These are phyloP conservation scores for Gnatocerus cornutus DNA, from an alignment of 2,888 invertebrate species.

Conservation along the genomic window DNA sequence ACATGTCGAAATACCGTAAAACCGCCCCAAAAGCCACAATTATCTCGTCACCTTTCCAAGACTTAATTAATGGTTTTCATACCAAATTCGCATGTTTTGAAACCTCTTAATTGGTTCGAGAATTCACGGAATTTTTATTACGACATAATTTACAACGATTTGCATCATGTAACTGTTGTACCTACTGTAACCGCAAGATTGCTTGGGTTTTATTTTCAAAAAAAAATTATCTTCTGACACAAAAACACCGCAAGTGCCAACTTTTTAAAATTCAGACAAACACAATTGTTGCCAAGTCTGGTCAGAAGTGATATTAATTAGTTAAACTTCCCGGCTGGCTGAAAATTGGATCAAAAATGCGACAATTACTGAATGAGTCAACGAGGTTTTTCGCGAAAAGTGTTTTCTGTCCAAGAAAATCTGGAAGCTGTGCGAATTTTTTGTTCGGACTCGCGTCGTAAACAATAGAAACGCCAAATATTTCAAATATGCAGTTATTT, in stretches of 20 bases:
- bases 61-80: conserved; percentile 10
- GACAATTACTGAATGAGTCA: neutral
- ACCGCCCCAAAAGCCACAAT: neutral
- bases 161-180: conserved; percentile 1
- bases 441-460: too few species aligned
- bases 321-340: neutral
- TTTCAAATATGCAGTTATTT: too few species aligned
- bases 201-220: neutral
- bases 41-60: neutral
- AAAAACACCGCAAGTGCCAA: neutral
- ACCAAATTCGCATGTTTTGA: neutral
- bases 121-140: conserved; percentile 12
- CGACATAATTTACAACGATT: conserved; percentile 7
- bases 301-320: neutral
- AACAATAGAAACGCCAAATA: too few species aligned
- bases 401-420: too few species aligned
- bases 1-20: too few species aligned
- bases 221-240: neutral
- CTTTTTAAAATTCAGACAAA: neutral
- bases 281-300: neutral
- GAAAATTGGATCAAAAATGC: neutral
- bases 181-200: conserved; percentile 4
- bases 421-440: too few species aligned
- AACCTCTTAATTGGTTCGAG: conserved; percentile 2
- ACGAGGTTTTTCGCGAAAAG: too few species aligned